phyloP scores from a whole-genome alignment of 1,140 invertebrate genomes.

The Helicorthomorpha holstii region DNA sequence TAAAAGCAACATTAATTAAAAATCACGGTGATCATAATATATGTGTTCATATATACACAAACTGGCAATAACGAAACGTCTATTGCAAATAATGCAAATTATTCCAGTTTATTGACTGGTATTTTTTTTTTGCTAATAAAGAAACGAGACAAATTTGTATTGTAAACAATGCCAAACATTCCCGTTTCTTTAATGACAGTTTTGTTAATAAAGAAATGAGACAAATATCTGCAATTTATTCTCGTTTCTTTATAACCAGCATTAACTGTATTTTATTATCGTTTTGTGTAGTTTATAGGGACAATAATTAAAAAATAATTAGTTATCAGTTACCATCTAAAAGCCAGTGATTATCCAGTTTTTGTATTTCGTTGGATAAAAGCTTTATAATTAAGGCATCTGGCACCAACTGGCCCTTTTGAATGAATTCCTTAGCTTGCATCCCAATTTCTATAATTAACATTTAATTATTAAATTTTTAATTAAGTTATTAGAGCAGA shows the following conservation, averaged over 20 bases:
- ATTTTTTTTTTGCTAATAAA: no score
- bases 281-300: neutral
- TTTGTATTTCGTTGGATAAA: slow-evolving; percentile 56
- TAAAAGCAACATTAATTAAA: slow-evolving; percentile 4
- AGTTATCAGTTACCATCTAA: slow-evolving; percentile 52
- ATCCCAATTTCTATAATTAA: slow-evolving; percentile 37
- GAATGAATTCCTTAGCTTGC: slow-evolving; percentile 57
- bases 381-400: slow-evolving; percentile 72
- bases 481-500: neutral
- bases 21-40: no score
- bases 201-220: no score
- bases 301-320: slow-evolving; percentile 3
- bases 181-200: neutral
- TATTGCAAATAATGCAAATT: no score
- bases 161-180: no score
- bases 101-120: no score
- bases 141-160: no score
- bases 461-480: slow-evolving; percentile 2
- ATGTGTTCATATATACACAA: neutral
- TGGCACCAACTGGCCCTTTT: slow-evolving; percentile 67
- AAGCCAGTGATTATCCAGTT: slow-evolving; percentile 52
- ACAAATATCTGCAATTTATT: no score
- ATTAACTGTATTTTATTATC: no score
- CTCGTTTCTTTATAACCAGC: no score
- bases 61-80: neutral